phyloP scores from a whole-genome alignment of 2,797 vertebrate genomes.

The Podarcis lilfordi region DNA sequence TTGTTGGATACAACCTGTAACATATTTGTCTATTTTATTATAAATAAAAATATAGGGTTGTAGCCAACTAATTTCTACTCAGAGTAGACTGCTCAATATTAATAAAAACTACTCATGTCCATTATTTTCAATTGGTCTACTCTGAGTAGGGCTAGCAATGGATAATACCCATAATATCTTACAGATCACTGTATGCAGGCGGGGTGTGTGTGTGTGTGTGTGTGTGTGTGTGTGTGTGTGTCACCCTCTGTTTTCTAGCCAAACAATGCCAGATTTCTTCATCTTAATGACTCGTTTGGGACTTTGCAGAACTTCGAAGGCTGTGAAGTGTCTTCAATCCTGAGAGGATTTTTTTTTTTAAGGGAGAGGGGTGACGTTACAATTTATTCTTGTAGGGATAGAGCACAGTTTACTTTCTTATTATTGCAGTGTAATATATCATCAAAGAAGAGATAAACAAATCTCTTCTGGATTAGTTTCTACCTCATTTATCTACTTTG shows the following conservation, averaged over 20 bases:
- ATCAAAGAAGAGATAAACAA: slow-evolving; percentile 72
- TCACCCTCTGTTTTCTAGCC: slow-evolving; percentile 41
- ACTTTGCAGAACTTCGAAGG: slow-evolving; percentile 64
- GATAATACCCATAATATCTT: not conserved
- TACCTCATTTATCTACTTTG: slow-evolving; percentile 71
- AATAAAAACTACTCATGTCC: too few species aligned
- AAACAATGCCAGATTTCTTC: slow-evolving; percentile 46
- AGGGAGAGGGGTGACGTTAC: slow-evolving; percentile 54
- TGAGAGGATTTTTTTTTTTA: not conserved
- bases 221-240: too few species aligned
- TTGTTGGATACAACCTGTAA: too few species aligned
- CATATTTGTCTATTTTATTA: too few species aligned
- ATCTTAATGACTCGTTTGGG: slow-evolving; percentile 55
- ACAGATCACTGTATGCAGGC: not conserved
- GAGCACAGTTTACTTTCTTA: slow-evolving; percentile 62
- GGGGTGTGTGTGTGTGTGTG: too few species aligned
- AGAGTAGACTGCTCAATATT: too few species aligned
- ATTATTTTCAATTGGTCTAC: too few species aligned
- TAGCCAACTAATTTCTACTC: too few species aligned
- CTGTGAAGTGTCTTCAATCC: slow-evolving; percentile 54
- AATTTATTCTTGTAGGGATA: slow-evolving; percentile 64
- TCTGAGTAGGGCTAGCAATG: too few species aligned
- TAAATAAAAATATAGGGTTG: too few species aligned
- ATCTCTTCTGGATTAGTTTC: slow-evolving; percentile 67
- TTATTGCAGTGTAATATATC: slow-evolving; percentile 69